Evolutionary conservation across 2,888 invertebrate genomes (phyloP).

Genomic region (Ctena decussata): DNA sequence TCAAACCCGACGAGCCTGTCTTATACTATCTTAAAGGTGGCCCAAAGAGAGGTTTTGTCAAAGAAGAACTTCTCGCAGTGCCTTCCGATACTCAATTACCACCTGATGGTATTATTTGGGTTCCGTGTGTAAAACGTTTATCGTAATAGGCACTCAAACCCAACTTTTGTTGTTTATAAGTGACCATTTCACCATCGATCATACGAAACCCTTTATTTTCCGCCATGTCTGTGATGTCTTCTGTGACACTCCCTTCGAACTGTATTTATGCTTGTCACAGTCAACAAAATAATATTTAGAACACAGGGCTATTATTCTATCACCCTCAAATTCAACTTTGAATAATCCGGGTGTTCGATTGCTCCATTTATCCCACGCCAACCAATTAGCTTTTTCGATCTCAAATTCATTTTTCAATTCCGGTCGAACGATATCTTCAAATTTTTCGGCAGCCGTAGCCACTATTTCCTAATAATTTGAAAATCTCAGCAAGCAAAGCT

Average conservation of each 20-base stretch:
- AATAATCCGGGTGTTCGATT: no score
- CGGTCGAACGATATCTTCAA: background rate
- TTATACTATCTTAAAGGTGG: no score
- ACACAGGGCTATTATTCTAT: background rate
- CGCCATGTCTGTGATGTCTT: background rate
- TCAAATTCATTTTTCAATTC: no score
- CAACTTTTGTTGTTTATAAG: background rate
- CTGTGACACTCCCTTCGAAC: background rate
- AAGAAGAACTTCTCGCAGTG: constrained; percentile 42
- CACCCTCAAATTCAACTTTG: no score
- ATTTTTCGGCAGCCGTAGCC: no score
- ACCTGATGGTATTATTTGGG: background rate
- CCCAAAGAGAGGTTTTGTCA: constrained; percentile 43
- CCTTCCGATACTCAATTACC: background rate
- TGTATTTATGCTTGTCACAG: no score
- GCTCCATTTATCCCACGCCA: background rate
- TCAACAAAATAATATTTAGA: background rate
- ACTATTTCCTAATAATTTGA: no score
- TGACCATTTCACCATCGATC: background rate
- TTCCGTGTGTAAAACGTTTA: background rate
- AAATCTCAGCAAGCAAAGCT: no score
- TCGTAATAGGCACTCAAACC: background rate
- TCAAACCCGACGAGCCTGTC: no score
- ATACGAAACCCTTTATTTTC: background rate
- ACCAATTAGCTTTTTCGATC: no score